Evolutionary conservation across 1,140 invertebrate species (phyloP).

Genomic region (Leguminivora glycinivorella): DNA sequence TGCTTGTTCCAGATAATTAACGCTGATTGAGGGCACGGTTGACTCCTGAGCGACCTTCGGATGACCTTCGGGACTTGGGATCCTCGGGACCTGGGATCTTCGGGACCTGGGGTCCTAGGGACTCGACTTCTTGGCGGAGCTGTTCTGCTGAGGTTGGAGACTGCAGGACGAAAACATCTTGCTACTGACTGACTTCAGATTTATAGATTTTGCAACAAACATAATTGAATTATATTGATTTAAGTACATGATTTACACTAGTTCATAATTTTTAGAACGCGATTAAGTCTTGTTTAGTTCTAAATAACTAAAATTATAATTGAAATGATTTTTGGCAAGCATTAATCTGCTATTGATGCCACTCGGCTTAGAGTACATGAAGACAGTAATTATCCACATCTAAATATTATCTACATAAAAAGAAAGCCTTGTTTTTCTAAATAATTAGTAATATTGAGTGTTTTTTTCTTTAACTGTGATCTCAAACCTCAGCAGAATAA

Average conservation of each 20-base stretch:
- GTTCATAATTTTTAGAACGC: too few relatives aligned
- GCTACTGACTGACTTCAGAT: background rate
- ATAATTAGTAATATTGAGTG: background rate
- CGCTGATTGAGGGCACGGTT: conserved; percentile 68
- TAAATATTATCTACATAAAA: too few relatives aligned
- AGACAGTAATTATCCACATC: too few relatives aligned
- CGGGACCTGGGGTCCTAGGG: background rate
- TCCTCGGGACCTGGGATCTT: conserved; percentile 16
- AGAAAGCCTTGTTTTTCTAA: too few relatives aligned
- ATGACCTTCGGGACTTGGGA: conserved; percentile 17
- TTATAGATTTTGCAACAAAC: too few relatives aligned
- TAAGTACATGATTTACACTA: too few relatives aligned
- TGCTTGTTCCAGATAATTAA: conserved; percentile 75
- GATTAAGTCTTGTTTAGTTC: too few relatives aligned
- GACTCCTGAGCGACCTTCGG: conserved; percentile 70
- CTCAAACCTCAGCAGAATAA: background rate
- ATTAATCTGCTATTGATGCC: too few relatives aligned
- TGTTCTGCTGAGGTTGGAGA: conserved; percentile 5
- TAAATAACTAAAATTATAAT: too few relatives aligned
- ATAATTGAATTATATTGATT: too few relatives aligned
- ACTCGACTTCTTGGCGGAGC: background rate
- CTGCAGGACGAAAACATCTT: background rate
- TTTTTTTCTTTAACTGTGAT: background rate
- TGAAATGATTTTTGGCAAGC: too few relatives aligned
- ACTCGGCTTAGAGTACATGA: too few relatives aligned